A percentile compares a stretch with the other conserved stretches of the same genome.
Evolutionary conservation across 2,888 invertebrate genomes (phyloP).

Genomic region (Tetanocera ferruginea): DNA sequence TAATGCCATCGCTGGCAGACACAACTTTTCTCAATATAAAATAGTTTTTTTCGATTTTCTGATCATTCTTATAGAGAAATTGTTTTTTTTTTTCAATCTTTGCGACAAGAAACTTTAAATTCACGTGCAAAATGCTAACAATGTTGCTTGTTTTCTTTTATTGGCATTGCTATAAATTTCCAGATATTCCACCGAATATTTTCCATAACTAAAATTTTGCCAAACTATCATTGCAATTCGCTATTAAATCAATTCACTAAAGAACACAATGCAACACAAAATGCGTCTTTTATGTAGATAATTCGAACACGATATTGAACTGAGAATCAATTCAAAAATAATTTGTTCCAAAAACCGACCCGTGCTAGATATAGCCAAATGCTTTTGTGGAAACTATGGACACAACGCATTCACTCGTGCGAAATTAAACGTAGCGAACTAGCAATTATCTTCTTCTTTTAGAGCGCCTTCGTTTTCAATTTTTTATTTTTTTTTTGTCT

Average conservation of each 20-base stretch:
- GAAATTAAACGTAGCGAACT: not conserved
- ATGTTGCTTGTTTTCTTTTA: not conserved
- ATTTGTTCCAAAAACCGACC: too few species aligned
- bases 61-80: not conserved
- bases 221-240: not conserved
- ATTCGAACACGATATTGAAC: not conserved
- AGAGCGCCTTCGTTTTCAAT: not conserved
- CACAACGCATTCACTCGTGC: not conserved
- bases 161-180: not conserved
- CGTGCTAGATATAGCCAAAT: not conserved
- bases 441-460: not conserved
- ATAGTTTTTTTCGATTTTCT: not conserved
- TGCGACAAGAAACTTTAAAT: not conserved
- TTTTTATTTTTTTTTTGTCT: not conserved
- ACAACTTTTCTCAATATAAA: slow-evolving; percentile 12
- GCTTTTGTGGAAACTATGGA: not conserved
- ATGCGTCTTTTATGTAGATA: not conserved
- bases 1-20: slow-evolving; percentile 75
- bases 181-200: not conserved
- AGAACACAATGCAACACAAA: too few species aligned
- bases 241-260: not conserved
- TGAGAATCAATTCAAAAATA: too few species aligned
- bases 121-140: not conserved
- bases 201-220: not conserved
- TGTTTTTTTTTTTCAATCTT: not conserved